Conservation (phyloP, 2,888 invertebrate species). For the Drosophila mercatorum region DNA sequence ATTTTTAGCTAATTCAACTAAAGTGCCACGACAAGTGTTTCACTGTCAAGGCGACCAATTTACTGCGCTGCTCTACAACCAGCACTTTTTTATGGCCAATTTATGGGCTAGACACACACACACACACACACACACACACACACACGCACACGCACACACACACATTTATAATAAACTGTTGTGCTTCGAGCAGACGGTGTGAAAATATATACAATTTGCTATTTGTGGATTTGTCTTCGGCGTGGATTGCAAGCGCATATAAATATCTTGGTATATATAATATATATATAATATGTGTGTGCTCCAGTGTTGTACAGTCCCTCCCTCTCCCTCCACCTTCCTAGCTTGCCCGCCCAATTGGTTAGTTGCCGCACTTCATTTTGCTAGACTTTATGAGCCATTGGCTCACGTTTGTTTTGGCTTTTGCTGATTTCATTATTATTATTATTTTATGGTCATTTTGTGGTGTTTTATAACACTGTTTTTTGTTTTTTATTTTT, state of each 20-base stretch:
- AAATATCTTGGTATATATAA: background rate
- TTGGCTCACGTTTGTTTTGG: slow-evolving; percentile 46
- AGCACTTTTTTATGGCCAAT: slow-evolving; percentile 44
- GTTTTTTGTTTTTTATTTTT: slow-evolving; percentile 7
- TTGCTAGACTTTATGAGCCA: slow-evolving; percentile 60
- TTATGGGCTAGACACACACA: slow-evolving; percentile 28
- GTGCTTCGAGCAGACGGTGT: slow-evolving; percentile 17
- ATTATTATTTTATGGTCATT: slow-evolving; percentile 65
- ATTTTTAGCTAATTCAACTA: slow-evolving; percentile 17
- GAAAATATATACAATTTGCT: slow-evolving; percentile 43
- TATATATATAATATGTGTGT: background rate
- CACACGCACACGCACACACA: slow-evolving; percentile 2
- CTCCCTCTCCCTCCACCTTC: too few relatives aligned
- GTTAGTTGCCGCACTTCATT: slow-evolving; percentile 35
- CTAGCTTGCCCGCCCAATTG: background rate
- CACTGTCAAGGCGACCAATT: slow-evolving; percentile 29
- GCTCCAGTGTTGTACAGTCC: background rate
- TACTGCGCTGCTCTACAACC: slow-evolving; percentile 6
- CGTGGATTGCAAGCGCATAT: slow-evolving; percentile 12
- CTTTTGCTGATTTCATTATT: slow-evolving; percentile 64
- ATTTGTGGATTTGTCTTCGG: slow-evolving; percentile 30
- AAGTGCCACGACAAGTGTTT: slow-evolving; percentile 33
- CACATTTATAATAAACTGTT: slow-evolving; percentile 32
- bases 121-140: slow-evolving; percentile 7
- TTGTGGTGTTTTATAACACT: slow-evolving; percentile 43